Base-by-base conservation (phyloP, 2,797 vertebrate genomes). In the Betta splendens region DNA sequence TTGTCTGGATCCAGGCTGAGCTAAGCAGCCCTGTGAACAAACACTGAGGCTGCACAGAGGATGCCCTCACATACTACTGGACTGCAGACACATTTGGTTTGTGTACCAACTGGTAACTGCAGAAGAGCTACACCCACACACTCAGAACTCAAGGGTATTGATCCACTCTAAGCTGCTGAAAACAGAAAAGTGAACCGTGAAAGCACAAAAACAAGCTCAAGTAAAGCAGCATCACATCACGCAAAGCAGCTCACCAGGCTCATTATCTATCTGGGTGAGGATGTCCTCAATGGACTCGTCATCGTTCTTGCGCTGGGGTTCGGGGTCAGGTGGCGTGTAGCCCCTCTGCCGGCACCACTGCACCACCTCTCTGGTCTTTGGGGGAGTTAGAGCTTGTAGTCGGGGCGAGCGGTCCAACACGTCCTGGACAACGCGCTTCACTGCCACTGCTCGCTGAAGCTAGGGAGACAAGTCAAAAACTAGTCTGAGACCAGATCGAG, bases 221-320 rank as follows among this genome's bases (percentile, higher is more conserved):
- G 25, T 33, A 51, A 25, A 31, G 43, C 33, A 1, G 13, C 29
- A 49, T 10, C 13, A 17, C 9, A 63, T 23, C 23, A 23, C 2
- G 38, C 3, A 43, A 6, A 48, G 28, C 3, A 1, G 17, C 92
- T 80, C 40, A 95, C 98, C 95, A 7, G 96, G 95, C 77, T 99
- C 98, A 0, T 82, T 98, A 88, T 99, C 97, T 9, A 99, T 99
- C 87, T 95, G 97, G 0, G 95, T 96, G 56, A 99, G 91, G 70
- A 98, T 96, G 0, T 99, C 97, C 77, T 99, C 98, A 1, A 99
- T 98, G 0, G 96, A 97, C 78, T 98, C 95, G 36, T 95, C 93
- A 0, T 97, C 94, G 0, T 67, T 85, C 0, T 43, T 90, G 15
- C 85, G 85, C 43, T 92, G 79, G 38, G 90, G 91, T 85, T 98